These are phyloP conservation scores for Siderastrea siderea DNA, from an alignment of 92 coral and sea anemone genomes.

Conservation along the genomic window DNA sequence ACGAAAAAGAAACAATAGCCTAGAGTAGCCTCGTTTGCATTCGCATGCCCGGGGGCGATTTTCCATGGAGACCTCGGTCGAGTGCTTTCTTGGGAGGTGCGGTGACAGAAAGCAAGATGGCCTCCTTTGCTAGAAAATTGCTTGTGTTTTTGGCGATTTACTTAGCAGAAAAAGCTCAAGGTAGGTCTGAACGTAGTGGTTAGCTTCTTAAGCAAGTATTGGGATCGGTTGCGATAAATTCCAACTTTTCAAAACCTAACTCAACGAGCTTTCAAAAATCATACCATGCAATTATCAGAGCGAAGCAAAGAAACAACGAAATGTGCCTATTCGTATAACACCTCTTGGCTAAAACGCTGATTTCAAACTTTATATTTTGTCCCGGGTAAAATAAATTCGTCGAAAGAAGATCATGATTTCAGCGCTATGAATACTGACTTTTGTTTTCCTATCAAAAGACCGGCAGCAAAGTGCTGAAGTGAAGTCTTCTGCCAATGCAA, in stretches of 20 bases:
- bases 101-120: constrained; percentile 36
- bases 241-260: not conserved
- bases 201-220: not conserved
- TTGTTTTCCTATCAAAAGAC: constrained; percentile 1
- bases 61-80: constrained; percentile 29
- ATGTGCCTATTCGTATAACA: not conserved
- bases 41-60: not conserved
- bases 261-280: not conserved
- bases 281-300: constrained; percentile 13
- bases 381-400: not conserved
- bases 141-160: not conserved
- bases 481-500: not conserved
- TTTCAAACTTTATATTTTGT: not conserved
- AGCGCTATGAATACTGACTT: not conserved
- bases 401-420: not conserved
- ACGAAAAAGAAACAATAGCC: no score
- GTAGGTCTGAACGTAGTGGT: not conserved
- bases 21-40: constrained; percentile 12
- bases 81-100: constrained; percentile 25
- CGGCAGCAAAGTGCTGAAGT: not conserved
- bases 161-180: not conserved
- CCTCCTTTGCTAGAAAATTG: not conserved
- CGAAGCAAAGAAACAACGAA: not conserved
- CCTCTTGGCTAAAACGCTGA: not conserved
- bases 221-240: not conserved